A percentile compares a stretch with the other conserved stretches of the same genome.
Conservation (phyloP, 1,140 invertebrate species). For the Magallana gigas region DNA sequence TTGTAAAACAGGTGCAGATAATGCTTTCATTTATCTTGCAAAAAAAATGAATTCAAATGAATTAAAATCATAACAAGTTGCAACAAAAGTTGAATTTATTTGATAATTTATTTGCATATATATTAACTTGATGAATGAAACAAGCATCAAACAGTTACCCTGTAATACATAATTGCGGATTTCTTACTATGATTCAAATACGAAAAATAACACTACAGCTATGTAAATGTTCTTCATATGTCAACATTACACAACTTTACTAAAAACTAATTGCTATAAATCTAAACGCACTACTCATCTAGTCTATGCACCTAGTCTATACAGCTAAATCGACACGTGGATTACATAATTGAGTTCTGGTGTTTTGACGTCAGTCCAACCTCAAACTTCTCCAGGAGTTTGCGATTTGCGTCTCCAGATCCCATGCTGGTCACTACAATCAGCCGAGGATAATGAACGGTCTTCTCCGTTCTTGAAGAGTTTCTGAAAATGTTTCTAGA, state of each 20-base stretch:
- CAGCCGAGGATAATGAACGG: neutral
- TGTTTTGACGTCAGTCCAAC: neutral
- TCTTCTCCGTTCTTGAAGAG: neutral
- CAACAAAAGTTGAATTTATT: neutral
- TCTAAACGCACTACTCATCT: neutral
- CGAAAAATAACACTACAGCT: neutral
- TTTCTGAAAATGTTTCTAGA: neutral
- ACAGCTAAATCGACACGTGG: neutral
- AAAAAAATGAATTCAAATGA: no score
- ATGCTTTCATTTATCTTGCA: no score
- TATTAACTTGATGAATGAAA: neutral
- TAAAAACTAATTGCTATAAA: neutral
- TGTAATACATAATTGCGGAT: conserved; percentile 15
- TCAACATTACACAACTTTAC: conserved; percentile 16
- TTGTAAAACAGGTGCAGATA: no score
- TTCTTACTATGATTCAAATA: conserved; percentile 8
- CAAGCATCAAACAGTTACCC: conserved; percentile 9
- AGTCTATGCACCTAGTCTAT: neutral
- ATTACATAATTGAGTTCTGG: neutral
- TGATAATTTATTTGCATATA: neutral
- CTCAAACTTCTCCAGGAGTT: conserved; percentile 17
- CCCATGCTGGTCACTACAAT: conserved; percentile 9
- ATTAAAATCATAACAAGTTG: no score
- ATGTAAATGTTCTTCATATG: neutral
- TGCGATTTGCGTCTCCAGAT: neutral